These are phyloP conservation scores for Slavum lentiscoides DNA, from an alignment of 2,888 invertebrate genomes.

Conservation along the genomic window DNA sequence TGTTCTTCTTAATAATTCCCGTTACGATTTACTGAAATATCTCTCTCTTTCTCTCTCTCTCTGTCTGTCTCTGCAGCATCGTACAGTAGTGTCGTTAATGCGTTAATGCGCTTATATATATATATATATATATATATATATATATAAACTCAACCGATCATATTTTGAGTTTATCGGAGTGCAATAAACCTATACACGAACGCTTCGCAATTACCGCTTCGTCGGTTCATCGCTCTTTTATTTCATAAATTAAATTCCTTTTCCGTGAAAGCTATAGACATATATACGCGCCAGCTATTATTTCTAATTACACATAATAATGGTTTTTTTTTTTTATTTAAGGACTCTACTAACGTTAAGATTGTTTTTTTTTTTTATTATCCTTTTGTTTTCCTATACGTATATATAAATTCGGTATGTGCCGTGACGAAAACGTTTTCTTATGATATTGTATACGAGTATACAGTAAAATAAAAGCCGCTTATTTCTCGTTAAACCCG, in stretches of 20 bases:
- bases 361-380: not conserved
- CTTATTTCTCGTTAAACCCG: too few species aligned
- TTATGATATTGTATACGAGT: too few species aligned
- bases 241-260: not conserved
- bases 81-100: not conserved
- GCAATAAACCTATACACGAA: conserved; percentile 8
- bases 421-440: too few species aligned
- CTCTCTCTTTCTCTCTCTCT: too few species aligned
- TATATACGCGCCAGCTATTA: too few species aligned
- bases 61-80: too few species aligned
- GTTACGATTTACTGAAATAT: not conserved
- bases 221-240: not conserved
- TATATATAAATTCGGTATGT: too few species aligned
- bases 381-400: not conserved
- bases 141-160: not conserved
- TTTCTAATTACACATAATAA: not conserved
- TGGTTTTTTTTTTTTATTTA: not conserved
- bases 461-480: too few species aligned
- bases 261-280: not conserved
- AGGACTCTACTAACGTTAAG: not conserved
- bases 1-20: not conserved
- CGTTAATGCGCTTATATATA: conserved; percentile 3
- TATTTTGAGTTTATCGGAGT: conserved; percentile 1
- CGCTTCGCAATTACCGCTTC: not conserved
- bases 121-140: too few species aligned